Conservation (phyloP, 2,888 invertebrate species). For the Helobdella robusta region DNA sequence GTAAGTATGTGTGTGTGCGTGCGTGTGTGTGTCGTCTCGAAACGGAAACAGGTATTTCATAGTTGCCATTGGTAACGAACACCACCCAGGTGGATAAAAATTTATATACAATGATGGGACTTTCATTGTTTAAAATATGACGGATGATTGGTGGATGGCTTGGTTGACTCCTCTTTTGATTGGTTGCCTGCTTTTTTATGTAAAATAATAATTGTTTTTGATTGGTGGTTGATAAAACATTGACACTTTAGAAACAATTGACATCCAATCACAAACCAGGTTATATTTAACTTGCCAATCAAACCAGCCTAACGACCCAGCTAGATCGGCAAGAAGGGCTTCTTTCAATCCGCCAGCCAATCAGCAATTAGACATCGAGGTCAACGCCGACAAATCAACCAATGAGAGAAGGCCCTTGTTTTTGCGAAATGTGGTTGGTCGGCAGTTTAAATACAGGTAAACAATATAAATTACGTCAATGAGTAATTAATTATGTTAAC, state of each 20-base stretch:
- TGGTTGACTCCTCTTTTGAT: background rate
- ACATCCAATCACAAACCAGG: too few species aligned
- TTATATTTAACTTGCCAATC: conserved; percentile 5
- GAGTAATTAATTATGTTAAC: too few species aligned
- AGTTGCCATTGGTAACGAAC: too few species aligned
- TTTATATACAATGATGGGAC: too few species aligned
- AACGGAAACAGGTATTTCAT: too few species aligned
- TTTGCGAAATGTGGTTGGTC: conserved; percentile 33
- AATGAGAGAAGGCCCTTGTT: conserved; percentile 33
- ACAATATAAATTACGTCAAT: too few species aligned
- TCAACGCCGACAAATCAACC: conserved; percentile 7
- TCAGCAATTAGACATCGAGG: conserved; percentile 15
- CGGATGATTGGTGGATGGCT: background rate
- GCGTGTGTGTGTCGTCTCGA: too few species aligned
- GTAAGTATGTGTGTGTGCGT: too few species aligned
- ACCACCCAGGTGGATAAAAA: too few species aligned
- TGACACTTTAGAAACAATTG: too few species aligned
- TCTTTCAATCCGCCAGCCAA: conserved; percentile 17
- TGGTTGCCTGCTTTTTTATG: background rate
- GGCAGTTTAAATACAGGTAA: conserved; percentile 33
- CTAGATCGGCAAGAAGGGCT: conserved; percentile 1
- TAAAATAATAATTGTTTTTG: background rate
- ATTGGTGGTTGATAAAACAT: too few species aligned
- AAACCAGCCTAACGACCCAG: background rate
- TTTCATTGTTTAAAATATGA: too few species aligned